These are phyloP conservation scores for Bombylius discolor DNA, from an alignment of 2,888 invertebrate genomes.

Conservation along the genomic window DNA sequence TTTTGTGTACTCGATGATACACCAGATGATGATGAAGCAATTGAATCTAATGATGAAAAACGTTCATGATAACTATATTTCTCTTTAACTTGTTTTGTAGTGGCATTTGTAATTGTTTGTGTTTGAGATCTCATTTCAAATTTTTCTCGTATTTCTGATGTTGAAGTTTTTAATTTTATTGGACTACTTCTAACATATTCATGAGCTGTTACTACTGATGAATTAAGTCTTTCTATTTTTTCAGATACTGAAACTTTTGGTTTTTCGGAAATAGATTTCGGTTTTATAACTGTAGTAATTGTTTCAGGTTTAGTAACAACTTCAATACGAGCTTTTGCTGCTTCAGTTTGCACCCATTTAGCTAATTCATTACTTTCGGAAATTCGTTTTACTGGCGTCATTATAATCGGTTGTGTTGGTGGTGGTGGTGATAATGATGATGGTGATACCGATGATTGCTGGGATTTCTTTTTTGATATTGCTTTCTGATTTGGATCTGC, in stretches of 20 bases:
- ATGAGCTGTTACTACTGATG: neutral
- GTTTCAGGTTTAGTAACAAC: slow-evolving; percentile 8
- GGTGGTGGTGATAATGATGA: neutral
- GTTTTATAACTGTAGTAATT: neutral
- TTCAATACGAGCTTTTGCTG: slow-evolving; percentile 21
- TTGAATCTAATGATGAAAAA: slow-evolving; percentile 34
- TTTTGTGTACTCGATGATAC: slow-evolving; percentile 34
- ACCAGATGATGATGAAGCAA: slow-evolving; percentile 35
- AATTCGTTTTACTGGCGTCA: neutral
- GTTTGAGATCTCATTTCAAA: slow-evolving; percentile 27
- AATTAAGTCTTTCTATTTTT: slow-evolving; percentile 9
- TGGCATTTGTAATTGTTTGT: slow-evolving; percentile 9
- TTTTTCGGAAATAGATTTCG: slow-evolving; percentile 10
- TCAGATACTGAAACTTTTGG: slow-evolving; percentile 10
- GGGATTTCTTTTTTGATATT: slow-evolving; percentile 16
- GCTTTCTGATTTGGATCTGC: slow-evolving; percentile 29
- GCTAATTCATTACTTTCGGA: slow-evolving; percentile 20
- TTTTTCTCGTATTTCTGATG: slow-evolving; percentile 34
- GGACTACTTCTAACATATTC: slow-evolving; percentile 7
- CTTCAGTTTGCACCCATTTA: slow-evolving; percentile 28
- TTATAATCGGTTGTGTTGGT: slow-evolving; percentile 13
- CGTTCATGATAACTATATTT: slow-evolving; percentile 28
- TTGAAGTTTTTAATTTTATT: slow-evolving; percentile 18
- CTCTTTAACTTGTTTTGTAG: slow-evolving; percentile 10
- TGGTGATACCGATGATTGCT: slow-evolving; percentile 5